Conservation (phyloP, 2,797 vertebrate genomes). For the Leptoclinus maculatus region DNA sequence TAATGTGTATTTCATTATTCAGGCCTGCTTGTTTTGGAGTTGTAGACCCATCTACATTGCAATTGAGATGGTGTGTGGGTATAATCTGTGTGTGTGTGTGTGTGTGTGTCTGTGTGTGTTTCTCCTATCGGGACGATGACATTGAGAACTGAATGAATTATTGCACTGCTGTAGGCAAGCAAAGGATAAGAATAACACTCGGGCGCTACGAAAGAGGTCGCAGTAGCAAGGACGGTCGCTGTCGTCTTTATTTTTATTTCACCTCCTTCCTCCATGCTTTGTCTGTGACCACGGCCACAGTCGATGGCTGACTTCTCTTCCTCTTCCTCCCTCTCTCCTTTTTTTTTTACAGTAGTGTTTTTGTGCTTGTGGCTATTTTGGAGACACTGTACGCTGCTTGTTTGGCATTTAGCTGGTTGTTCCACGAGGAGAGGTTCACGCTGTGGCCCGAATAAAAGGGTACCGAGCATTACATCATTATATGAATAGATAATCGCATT, state of each 20-base stretch:
- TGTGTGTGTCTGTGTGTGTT: conserved; percentile 22
- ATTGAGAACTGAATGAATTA: conserved; percentile 66
- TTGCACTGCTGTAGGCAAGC: conserved; percentile 59
- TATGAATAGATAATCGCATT: conserved; percentile 43
- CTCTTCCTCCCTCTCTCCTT: conserved; percentile 13
- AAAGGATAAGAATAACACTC: conserved; percentile 58
- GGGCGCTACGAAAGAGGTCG: conserved; percentile 39
- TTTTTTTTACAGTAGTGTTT: conserved; percentile 41
- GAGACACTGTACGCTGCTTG: conserved; percentile 24
- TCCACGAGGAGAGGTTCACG: conserved; percentile 21
- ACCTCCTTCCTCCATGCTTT: conserved; percentile 50
- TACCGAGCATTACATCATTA: conserved; percentile 35
- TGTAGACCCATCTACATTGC: conserved; percentile 58
- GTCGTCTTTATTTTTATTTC: conserved; percentile 21
- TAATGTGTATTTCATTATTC: conserved; percentile 78
- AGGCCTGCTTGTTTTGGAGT: conserved; percentile 68
- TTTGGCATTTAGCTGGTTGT: conserved; percentile 39
- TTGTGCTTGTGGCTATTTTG: conserved; percentile 44
- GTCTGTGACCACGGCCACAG: conserved; percentile 60
- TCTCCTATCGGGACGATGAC: conserved; percentile 45
- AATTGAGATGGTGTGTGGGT: conserved; percentile 36
- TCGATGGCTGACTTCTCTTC: too few species aligned
- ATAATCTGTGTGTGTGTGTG: conserved; percentile 11
- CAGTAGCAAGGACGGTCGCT: conserved; percentile 49
- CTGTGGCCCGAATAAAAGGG: conserved; percentile 33